Percentiles rank a stretch among this genome's conserved stretches.
These are phyloP conservation scores for Microctonus aethiopoides DNA, from an alignment of 2,888 invertebrate species.

Conservation along the genomic window DNA sequence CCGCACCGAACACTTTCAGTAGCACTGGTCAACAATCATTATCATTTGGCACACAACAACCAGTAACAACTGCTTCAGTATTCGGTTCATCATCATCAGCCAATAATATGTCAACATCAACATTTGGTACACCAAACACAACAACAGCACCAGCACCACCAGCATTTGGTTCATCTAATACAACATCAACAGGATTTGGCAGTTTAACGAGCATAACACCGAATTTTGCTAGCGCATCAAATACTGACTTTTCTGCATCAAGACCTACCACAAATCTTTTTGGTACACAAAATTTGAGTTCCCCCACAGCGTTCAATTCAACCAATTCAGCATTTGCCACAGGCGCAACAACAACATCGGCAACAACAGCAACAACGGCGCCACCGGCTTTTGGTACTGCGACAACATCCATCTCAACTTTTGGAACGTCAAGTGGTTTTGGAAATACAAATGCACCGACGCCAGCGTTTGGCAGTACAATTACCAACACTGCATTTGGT, in stretches of 20 bases:
- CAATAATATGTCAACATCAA: not conserved
- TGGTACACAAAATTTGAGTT: not conserved
- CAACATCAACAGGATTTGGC: not conserved
- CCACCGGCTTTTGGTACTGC: not conserved
- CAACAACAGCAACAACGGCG: conserved; percentile 14
- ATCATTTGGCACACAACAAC: not conserved
- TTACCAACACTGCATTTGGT: conserved; percentile 26
- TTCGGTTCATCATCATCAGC: not conserved
- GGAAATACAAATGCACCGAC: conserved; percentile 27
- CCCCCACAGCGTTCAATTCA: not conserved
- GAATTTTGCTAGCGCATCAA: not conserved
- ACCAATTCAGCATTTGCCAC: not conserved
- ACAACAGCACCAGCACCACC: conserved; percentile 11
- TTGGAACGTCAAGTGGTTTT: conserved; percentile 37
- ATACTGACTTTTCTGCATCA: no score
- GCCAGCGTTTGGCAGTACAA: conserved; percentile 22
- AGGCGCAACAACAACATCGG: not conserved
- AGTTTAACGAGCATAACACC: not conserved
- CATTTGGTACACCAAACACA: not conserved
- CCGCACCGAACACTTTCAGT: not conserved
- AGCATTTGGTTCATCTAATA: not conserved
- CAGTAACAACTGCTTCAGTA: not conserved
- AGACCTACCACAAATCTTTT: not conserved
- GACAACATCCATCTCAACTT: conserved; percentile 32
- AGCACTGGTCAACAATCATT: not conserved